These are phyloP conservation scores for Dicranocentrus wangi DNA, from an alignment of 2,888 invertebrate species.

Conservation along the genomic window DNA sequence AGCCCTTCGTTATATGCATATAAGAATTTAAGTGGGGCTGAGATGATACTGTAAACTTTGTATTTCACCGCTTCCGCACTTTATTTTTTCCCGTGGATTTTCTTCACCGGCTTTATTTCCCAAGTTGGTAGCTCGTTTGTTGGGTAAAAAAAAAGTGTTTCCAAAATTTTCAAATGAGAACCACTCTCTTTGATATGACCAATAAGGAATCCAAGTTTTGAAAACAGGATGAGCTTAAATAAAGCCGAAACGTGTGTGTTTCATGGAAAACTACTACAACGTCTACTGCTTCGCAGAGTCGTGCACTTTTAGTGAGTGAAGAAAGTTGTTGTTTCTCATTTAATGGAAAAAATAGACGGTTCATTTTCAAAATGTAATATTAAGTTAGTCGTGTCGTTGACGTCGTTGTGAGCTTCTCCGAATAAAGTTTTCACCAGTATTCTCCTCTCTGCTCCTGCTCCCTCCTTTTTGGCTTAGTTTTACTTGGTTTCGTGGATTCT, in stretches of 20 bases:
- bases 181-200: not conserved
- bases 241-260: not conserved
- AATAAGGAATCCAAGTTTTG: constrained; percentile 1
- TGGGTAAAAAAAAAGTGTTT: not conserved
- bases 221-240: not conserved
- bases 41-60: no score
- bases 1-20: no score
- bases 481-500: constrained; percentile 26
- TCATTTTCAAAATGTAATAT: constrained; percentile 34
- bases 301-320: not conserved
- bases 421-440: constrained; percentile 3
- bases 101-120: constrained; percentile 41
- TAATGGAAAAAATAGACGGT: constrained; percentile 20
- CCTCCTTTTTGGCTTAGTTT: not conserved
- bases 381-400: not conserved
- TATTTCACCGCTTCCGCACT: no score
- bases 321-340: constrained; percentile 22
- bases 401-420: constrained; percentile 16
- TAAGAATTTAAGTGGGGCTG: no score
- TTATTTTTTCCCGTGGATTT: not conserved
- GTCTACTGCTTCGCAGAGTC: not conserved
- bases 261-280: not conserved
- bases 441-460: not conserved
- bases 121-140: constrained; percentile 40
- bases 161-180: constrained; percentile 11